These are phyloP conservation scores for Brevipalpus yothersi DNA, from an alignment of 1,140 invertebrate species.

Conservation along the genomic window DNA sequence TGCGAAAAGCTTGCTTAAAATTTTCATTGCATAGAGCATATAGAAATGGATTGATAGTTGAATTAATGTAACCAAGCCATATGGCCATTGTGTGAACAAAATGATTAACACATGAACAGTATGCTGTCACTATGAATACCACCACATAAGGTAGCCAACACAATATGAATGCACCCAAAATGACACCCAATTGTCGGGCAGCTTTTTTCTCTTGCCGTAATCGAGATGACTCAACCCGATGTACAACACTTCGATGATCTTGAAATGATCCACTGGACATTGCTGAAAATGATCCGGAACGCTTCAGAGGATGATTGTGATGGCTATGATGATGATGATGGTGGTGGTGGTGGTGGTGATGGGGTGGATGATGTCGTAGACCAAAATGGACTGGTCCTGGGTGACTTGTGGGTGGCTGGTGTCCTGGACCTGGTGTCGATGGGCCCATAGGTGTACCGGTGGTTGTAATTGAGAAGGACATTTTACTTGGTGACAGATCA, in stretches of 20 bases:
- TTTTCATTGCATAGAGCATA: constrained; percentile 31
- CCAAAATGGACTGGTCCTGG: too few relatives aligned
- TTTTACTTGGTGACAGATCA: too few relatives aligned
- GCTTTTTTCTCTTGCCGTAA: constrained; percentile 34
- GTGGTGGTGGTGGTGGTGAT: background rate
- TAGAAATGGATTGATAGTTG: constrained; percentile 29
- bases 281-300: background rate
- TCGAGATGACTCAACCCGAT: constrained; percentile 5
- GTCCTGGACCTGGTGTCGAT: too few relatives aligned
- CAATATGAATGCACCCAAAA: constrained; percentile 34
- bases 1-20: constrained; percentile 27
- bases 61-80: constrained; percentile 31
- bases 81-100: constrained; percentile 24
- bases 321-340: background rate
- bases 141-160: constrained; percentile 39
- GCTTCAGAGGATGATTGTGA: background rate
- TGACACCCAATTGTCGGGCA: constrained; percentile 34
- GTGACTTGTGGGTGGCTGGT: too few relatives aligned
- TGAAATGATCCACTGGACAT: background rate
- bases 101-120: constrained; percentile 26
- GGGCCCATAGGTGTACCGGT: too few relatives aligned
- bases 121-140: constrained; percentile 33
- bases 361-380: background rate
- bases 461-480: too few relatives aligned
- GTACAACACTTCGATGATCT: constrained; percentile 2